phyloP scores from a whole-genome alignment of 2,113 vertebrate genomes.

The Dascyllus trimaculatus region DNA sequence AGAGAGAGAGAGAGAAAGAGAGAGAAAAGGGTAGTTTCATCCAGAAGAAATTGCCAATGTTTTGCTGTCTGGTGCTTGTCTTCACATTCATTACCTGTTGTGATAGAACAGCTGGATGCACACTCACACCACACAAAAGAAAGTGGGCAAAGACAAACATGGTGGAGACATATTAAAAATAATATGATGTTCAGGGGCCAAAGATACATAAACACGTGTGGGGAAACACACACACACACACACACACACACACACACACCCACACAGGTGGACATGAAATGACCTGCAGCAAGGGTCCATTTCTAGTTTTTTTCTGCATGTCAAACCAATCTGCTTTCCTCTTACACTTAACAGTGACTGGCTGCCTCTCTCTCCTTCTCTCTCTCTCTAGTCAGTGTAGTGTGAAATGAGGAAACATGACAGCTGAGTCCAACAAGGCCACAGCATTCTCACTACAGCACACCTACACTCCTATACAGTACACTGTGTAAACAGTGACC shows the following conservation, averaged over 20 bases:
- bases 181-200: not conserved
- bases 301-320: constrained; percentile 15
- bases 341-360: constrained; percentile 26
- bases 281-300: constrained; percentile 36
- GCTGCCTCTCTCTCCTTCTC: not conserved
- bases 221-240: constrained; percentile 14
- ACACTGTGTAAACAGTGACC: not conserved
- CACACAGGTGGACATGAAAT: constrained; percentile 2
- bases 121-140: not conserved
- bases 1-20: too few relatives aligned
- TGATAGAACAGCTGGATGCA: constrained; percentile 21
- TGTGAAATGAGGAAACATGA: constrained; percentile 67
- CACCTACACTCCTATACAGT: not conserved
- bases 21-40: constrained; percentile 14
- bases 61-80: constrained; percentile 47
- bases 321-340: constrained; percentile 53
- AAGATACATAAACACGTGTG: not conserved
- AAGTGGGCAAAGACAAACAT: not conserved
- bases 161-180: not conserved
- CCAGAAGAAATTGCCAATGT: constrained; percentile 52
- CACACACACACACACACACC: not conserved
- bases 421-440: constrained; percentile 35
- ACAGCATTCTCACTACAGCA: not conserved
- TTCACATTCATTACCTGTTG: constrained; percentile 52
- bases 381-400: constrained; percentile 28